phyloP scores from a whole-genome alignment of 2,888 invertebrate genomes.

The Liodrosophila aerea region DNA sequence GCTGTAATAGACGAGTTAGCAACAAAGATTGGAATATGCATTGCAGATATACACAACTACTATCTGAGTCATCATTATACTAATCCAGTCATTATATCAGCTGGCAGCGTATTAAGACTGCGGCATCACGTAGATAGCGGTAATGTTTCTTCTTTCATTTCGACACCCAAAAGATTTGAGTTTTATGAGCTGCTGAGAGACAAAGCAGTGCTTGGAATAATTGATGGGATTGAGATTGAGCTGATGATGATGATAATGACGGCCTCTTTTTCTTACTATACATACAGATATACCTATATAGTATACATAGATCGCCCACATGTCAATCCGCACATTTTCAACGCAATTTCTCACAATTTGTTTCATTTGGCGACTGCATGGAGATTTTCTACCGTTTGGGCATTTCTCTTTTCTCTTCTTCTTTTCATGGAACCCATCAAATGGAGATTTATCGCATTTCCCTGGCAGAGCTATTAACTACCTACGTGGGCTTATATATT shows the following conservation, averaged over 20 bases:
- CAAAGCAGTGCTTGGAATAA: slow-evolving; percentile 53
- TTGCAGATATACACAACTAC: too few relatives aligned
- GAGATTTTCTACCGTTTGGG: too few relatives aligned
- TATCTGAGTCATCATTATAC: neutral
- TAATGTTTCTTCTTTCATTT: slow-evolving; percentile 19
- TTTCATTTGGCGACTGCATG: slow-evolving; percentile 1
- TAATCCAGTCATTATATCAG: too few relatives aligned
- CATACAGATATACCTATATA: slow-evolving; percentile 2
- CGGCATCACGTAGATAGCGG: neutral
- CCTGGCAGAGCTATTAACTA: slow-evolving; percentile 4
- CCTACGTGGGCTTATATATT: slow-evolving; percentile 5
- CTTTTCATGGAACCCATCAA: slow-evolving; percentile 4
- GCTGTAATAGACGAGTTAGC: too few relatives aligned
- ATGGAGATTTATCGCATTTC: slow-evolving; percentile 23
- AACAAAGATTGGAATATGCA: too few relatives aligned
- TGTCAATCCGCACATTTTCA: slow-evolving; percentile 30
- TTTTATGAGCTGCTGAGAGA: slow-evolving; percentile 52
- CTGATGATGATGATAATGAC: slow-evolving; percentile 26
- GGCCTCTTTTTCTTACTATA: slow-evolving; percentile 20
- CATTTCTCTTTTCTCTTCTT: slow-evolving; percentile 3
- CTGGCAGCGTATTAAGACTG: neutral
- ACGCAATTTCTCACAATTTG: slow-evolving; percentile 27
- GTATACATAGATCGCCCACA: slow-evolving; percentile 22
- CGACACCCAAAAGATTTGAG: slow-evolving; percentile 53
- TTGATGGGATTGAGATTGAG: slow-evolving; percentile 48